phyloP scores from a whole-genome alignment of 2,888 invertebrate species.

The Macrophya annulata region DNA sequence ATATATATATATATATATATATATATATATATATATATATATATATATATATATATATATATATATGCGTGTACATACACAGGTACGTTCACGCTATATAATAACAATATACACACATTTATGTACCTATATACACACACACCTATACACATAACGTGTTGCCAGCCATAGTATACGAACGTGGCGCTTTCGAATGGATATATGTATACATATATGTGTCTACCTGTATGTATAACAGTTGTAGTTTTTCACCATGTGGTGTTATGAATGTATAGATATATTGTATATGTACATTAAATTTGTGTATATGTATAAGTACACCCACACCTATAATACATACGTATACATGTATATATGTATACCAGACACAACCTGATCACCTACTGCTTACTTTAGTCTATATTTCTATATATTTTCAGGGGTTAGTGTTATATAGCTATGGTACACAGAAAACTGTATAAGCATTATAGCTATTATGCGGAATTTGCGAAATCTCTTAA shows the following conservation, averaged over 20 bases:
- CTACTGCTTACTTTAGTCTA: neutral
- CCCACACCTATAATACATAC: too few species aligned
- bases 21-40: too few species aligned
- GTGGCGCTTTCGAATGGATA: too few species aligned
- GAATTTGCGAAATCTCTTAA: constrained; percentile 50
- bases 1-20: too few species aligned
- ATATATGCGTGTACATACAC: neutral
- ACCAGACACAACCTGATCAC: neutral
- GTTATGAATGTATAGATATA: neutral
- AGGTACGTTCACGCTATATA: neutral
- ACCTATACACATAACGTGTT: neutral
- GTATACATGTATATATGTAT: neutral
- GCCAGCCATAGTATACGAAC: neutral
- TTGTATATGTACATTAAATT: neutral
- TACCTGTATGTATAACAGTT: neutral
- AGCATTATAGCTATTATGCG: constrained; percentile 43
- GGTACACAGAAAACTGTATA: neutral
- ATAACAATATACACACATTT: neutral
- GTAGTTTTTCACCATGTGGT: neutral
- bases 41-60: too few species aligned
- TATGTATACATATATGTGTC: neutral
- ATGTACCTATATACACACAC: neutral
- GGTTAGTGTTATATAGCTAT: neutral
- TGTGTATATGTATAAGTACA: neutral
- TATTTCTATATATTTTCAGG: constrained; percentile 12